Base-by-base conservation (phyloP, 1,140 invertebrate species). In the Cepaea nemoralis region DNA sequence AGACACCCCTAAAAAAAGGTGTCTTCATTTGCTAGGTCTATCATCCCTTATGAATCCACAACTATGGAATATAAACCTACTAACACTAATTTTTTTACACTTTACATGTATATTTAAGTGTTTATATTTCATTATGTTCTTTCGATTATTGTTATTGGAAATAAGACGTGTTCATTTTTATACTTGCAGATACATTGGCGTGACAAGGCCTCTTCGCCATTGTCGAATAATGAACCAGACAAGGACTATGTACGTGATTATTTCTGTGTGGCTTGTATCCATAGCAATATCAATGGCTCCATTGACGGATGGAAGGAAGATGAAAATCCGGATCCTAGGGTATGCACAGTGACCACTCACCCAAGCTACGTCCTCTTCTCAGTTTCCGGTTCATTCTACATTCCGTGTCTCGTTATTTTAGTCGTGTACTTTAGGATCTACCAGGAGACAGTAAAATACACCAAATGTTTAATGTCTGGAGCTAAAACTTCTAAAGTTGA, bases 281-380 rank as follows among this genome's bases (percentile, higher is more conserved):
- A 83, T 93, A 1, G 90, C 91, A 59, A 94, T 94, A 69, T 94
- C 93, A 31, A 92, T 94, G 35, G 94, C 92, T 0, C 94, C 94
- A 5, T 87, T 94, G 19, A 90, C 94, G 94, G 93, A 3, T 90
- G 88, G 89, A 86, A 86, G 59, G 88, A 89, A 77, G 82, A 83
- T 16, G 50, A 83, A 10, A 81, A 86, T 37, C 83, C 82, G 0
- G 80, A 88, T 76, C 86, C 86, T 0, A 50, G 71, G 24, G 85
- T 88, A 37, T 93, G 92, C 85, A 86, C 89, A 42, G 91, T 93
- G 0, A 92, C 90, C 50, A 88, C 87, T 35, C 90, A 93, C 81
- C 81, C 91, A 19, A 92, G 91, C 42, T 93, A 93, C 84, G 92
- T 93, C 14, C 74, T 93, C 33, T 93, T 93, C 83, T 93, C 91